Evolutionary conservation across 2,797 vertebrate species (phyloP).

Genomic region (Sitta carolinensis): DNA sequence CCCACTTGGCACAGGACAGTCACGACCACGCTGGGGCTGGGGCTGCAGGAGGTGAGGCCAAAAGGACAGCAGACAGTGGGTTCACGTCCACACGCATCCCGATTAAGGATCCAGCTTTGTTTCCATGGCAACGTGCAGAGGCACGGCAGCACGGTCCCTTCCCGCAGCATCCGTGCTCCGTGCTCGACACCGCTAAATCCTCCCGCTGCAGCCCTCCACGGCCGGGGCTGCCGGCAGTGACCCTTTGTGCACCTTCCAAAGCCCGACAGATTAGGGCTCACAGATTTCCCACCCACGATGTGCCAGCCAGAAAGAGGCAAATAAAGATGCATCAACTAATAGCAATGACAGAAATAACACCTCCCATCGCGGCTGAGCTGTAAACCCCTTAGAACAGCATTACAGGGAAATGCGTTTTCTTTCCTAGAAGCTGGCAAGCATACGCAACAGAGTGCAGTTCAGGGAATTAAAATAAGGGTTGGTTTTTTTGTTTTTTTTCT

Average conservation of each 20-base stretch:
- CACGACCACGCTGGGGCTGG: background rate
- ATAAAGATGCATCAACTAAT: background rate
- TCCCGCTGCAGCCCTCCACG: background rate
- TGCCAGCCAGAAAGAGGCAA: background rate
- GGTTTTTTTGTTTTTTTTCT: background rate
- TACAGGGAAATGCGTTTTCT: background rate
- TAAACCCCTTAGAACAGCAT: background rate
- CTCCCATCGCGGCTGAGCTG: background rate
- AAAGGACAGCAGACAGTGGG: background rate
- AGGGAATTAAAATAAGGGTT: background rate
- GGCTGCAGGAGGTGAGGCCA: background rate
- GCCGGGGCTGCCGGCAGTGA: background rate
- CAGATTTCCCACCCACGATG: background rate
- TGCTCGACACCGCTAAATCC: background rate
- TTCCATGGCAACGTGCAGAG: slow-evolving; percentile 43
- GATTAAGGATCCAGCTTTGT: slow-evolving; percentile 32
- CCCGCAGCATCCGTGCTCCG: background rate
- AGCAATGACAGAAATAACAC: background rate
- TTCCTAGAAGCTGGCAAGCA: slow-evolving; percentile 11
- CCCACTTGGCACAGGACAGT: accelerated
- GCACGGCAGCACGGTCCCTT: background rate
- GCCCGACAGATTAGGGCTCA: background rate
- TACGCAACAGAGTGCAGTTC: background rate
- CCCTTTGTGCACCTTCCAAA: background rate
- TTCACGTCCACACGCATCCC: background rate